These are phyloP conservation scores for Artemisiospiza belli DNA, from an alignment of 2,113 vertebrate genomes.

Conservation along the genomic window DNA sequence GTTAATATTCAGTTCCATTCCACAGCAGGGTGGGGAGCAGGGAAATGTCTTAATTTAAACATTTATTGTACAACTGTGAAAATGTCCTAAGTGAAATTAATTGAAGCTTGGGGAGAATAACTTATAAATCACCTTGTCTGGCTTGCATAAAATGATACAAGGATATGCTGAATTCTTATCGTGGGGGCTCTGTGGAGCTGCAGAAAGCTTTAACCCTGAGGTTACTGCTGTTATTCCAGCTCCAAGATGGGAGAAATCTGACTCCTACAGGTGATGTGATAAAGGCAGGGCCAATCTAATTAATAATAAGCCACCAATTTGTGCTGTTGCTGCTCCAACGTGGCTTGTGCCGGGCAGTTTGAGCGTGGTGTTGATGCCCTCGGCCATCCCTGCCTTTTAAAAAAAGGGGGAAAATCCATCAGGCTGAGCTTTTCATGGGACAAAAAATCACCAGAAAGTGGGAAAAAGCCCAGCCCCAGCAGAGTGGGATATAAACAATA, in stretches of 20 bases:
- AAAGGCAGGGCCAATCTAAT: not conserved
- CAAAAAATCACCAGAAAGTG: conserved; percentile 10
- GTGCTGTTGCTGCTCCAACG: not conserved
- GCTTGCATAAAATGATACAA: conserved; percentile 42
- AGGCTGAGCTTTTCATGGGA: not conserved
- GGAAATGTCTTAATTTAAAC: conserved; percentile 73
- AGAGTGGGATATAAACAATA: conserved; percentile 26
- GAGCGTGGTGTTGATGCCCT: not conserved
- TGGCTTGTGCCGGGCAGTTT: not conserved
- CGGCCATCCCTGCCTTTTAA: not conserved
- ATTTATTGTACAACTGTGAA: conserved; percentile 70
- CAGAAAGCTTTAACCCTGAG: conserved; percentile 38
- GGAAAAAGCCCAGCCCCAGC: not conserved
- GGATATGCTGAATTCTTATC: conserved; percentile 25
- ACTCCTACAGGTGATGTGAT: conserved; percentile 20
- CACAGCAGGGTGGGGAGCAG: conserved; percentile 41
- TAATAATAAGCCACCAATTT: not conserved
- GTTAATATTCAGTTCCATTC: conserved; percentile 70
- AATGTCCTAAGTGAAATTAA: conserved; percentile 71
- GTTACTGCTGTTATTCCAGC: conserved; percentile 2
- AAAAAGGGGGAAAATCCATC: conserved; percentile 2
- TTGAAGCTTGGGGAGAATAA: conserved; percentile 60
- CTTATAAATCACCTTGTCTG: conserved; percentile 70
- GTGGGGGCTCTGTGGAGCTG: not conserved
- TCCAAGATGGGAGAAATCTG: not conserved